phyloP scores from a whole-genome alignment of 2,113 vertebrate genomes.

The Sinocyclocheilus anophthalmus region DNA sequence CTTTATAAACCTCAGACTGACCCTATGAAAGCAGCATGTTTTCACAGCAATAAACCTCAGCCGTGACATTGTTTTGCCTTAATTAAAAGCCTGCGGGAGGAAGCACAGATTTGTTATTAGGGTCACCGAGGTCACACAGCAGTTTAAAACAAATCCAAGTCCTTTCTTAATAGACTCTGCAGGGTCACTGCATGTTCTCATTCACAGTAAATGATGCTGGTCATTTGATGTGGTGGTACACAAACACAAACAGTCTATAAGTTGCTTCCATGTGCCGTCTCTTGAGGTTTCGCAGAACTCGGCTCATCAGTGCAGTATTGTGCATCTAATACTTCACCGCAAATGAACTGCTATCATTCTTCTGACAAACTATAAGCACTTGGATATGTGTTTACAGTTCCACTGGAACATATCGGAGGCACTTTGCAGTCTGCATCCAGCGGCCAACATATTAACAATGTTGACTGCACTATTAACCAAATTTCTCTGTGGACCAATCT shows the following conservation, averaged over 20 bases:
- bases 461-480: slow-evolving; percentile 6
- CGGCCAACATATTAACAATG: slow-evolving; percentile 7
- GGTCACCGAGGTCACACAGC: not conserved
- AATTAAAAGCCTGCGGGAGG: slow-evolving; percentile 8
- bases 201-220: slow-evolving; percentile 1
- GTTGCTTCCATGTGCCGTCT: not conserved
- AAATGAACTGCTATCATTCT: slow-evolving; percentile 11
- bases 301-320: not conserved
- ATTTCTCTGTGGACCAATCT: slow-evolving; percentile 22
- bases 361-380: slow-evolving; percentile 5
- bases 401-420: not conserved
- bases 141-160: slow-evolving; percentile 15
- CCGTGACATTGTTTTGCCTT: not conserved
- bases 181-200: not conserved
- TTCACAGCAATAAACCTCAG: not conserved
- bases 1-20: not conserved
- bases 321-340: not conserved
- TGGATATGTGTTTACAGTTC: slow-evolving; percentile 19
- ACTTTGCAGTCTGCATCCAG: slow-evolving; percentile 8
- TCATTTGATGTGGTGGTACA: not conserved
- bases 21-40: not conserved
- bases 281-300: not conserved
- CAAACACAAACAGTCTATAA: not conserved
- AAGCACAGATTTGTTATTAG: not conserved
- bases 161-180: not conserved